Percentiles rank a stretch among this genome's conserved stretches.
Conservation (phyloP, 2,888 invertebrate species). For the Thereva unica region DNA sequence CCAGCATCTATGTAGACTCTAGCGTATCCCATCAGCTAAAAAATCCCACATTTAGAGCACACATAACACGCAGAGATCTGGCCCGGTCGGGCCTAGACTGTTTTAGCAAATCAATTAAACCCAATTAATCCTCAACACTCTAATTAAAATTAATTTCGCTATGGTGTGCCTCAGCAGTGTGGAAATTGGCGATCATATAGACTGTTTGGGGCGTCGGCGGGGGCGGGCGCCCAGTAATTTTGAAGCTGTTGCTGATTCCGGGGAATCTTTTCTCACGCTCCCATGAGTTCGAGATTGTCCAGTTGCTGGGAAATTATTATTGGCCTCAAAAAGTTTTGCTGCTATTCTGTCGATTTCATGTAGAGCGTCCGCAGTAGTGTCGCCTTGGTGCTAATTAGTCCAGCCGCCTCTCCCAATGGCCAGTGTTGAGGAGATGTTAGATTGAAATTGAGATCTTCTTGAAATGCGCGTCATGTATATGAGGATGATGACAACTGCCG, state of each 20-base stretch:
- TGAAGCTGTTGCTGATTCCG: slow-evolving; percentile 9
- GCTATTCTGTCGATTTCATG: too few relatives aligned
- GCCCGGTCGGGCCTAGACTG: slow-evolving; percentile 48
- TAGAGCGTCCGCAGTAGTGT: slow-evolving; percentile 15
- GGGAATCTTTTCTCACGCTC: slow-evolving; percentile 36
- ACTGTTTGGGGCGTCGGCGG: slow-evolving; percentile 23
- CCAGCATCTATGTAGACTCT: slow-evolving; percentile 27
- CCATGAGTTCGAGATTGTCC: slow-evolving; percentile 27
- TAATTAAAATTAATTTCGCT: slow-evolving; percentile 41
- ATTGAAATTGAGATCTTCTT: slow-evolving; percentile 31
- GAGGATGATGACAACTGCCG: too few relatives aligned
- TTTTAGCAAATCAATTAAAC: slow-evolving; percentile 60
- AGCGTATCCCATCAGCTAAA: too few relatives aligned
- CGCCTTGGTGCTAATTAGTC: slow-evolving; percentile 30
- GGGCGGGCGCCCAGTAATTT: slow-evolving; percentile 28
- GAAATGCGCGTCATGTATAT: too few relatives aligned
- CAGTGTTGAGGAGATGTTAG: slow-evolving; percentile 13
- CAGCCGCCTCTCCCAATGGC: slow-evolving; percentile 24
- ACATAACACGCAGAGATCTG: slow-evolving; percentile 31
- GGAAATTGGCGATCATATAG: slow-evolving; percentile 13
- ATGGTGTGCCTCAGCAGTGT: slow-evolving; percentile 20
- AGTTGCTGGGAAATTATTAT: slow-evolving; percentile 35
- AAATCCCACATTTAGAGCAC: not conserved
- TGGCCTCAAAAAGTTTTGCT: slow-evolving; percentile 1
- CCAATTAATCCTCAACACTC: slow-evolving; percentile 59